Evolutionary conservation across 2,888 invertebrate species (phyloP).

Genomic region (Xiphydria camelus): DNA sequence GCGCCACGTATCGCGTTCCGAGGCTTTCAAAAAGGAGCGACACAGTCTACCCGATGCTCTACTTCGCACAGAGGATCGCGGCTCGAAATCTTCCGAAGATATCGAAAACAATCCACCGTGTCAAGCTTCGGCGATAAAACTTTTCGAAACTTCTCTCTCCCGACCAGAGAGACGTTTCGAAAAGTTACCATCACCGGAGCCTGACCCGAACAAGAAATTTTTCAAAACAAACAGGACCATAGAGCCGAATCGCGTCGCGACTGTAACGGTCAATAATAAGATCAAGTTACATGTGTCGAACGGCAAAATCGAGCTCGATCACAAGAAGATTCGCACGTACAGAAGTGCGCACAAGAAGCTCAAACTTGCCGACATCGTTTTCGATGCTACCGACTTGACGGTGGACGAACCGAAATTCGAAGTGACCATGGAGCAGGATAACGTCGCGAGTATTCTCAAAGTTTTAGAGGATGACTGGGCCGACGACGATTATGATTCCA

Average conservation of each 20-base stretch:
- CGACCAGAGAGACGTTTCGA: neutral
- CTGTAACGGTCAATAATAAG: conserved; percentile 53
- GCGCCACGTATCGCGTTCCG: conserved; percentile 22
- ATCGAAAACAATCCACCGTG: conserved; percentile 2
- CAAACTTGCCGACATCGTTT: conserved; percentile 29
- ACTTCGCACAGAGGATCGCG: too few species aligned
- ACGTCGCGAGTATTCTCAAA: conserved; percentile 48
- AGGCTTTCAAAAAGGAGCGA: conserved; percentile 18
- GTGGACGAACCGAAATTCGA: conserved; percentile 49
- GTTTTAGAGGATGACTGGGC: conserved; percentile 54
- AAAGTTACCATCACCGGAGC: conserved; percentile 20
- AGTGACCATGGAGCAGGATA: conserved; percentile 37
- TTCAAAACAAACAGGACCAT: conserved; percentile 54
- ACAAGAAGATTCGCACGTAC: conserved; percentile 15
- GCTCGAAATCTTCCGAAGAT: neutral
- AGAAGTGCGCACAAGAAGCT: conserved; percentile 26
- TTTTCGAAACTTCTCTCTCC: neutral
- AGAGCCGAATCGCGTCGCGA: conserved; percentile 34
- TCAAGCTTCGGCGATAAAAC: too few species aligned
- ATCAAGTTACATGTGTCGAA: conserved; percentile 52
- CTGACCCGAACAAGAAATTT: conserved; percentile 53
- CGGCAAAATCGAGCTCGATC: conserved; percentile 42
- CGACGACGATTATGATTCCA: conserved; percentile 45
- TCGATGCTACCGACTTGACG: conserved; percentile 51
- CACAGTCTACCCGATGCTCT: neutral